phyloP scores from a whole-genome alignment of 2,113 vertebrate species.

The Alligator mississippiensis region DNA sequence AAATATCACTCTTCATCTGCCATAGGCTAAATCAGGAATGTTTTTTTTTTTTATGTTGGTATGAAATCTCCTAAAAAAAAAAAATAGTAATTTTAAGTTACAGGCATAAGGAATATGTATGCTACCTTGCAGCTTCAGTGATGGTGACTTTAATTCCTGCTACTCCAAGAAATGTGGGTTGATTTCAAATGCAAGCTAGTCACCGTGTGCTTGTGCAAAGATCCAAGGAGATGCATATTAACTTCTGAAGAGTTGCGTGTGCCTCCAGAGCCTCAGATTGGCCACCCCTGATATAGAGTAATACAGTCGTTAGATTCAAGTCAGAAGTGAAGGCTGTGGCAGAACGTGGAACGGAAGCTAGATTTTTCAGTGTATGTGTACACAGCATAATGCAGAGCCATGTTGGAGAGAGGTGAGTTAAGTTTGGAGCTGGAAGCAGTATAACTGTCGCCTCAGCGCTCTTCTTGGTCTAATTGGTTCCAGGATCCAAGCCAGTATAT shows the following conservation, averaged over 20 bases:
- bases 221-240: too few species aligned
- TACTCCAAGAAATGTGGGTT: neutral
- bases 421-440: too few species aligned
- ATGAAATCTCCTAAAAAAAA: neutral
- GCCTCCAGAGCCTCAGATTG: too few species aligned
- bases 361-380: neutral
- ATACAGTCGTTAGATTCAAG: neutral
- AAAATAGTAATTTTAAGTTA: neutral
- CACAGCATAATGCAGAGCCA: too few species aligned
- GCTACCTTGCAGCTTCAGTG: neutral
- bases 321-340: neutral
- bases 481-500: too few species aligned
- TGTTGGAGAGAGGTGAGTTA: too few species aligned
- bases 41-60: neutral
- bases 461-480: too few species aligned
- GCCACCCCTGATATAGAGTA: neutral
- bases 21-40: neutral
- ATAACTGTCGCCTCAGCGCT: too few species aligned
- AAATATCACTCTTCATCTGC: neutral
- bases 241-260: too few species aligned
- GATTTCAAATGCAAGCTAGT: neutral
- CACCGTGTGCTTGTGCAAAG: too few species aligned
- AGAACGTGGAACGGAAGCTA: neutral
- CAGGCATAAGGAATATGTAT: neutral
- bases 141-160: accelerated